phyloP scores from a whole-genome alignment of 2,113 vertebrate genomes.

The Labrus mixtus region DNA sequence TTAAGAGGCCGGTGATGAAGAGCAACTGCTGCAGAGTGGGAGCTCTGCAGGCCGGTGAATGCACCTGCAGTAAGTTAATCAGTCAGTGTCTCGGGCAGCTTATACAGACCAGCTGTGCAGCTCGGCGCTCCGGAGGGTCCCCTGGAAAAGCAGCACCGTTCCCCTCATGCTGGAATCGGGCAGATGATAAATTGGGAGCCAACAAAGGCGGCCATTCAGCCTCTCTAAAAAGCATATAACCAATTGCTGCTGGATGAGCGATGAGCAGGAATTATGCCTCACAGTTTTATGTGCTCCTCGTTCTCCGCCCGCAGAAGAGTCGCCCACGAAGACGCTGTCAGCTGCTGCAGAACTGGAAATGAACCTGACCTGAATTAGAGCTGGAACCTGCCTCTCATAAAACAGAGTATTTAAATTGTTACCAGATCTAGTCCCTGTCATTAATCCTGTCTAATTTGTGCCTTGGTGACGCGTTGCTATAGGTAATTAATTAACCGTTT shows the following conservation, averaged over 20 bases:
- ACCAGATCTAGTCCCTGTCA: conserved; percentile 11
- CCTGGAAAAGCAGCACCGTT: conserved; percentile 43
- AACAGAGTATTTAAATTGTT: no score
- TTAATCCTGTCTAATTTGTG: conserved; percentile 35
- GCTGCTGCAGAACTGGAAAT: background rate
- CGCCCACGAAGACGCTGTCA: background rate
- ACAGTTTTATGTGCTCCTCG: conserved; percentile 36
- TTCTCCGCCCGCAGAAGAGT: conserved; percentile 6
- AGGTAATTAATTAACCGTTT: conserved; percentile 56
- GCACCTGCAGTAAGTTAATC: conserved; percentile 71
- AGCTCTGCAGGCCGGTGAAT: conserved; percentile 36
- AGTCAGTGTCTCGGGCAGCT: conserved; percentile 62
- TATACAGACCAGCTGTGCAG: conserved; percentile 68
- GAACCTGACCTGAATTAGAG: conserved; percentile 2
- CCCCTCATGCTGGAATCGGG: conserved; percentile 19
- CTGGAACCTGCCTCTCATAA: background rate
- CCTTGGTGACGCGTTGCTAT: conserved; percentile 16
- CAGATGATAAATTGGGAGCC: conserved; percentile 64
- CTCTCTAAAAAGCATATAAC: conserved; percentile 48
- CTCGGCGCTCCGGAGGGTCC: conserved; percentile 48
- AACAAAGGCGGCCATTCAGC: conserved; percentile 63
- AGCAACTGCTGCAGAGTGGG: conserved; percentile 33
- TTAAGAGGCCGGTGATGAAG: conserved; percentile 47
- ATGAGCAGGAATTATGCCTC: conserved; percentile 51
- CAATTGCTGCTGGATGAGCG: conserved; percentile 60